phyloP scores from a whole-genome alignment of 2,113 vertebrate genomes.

The Perccottus glenii region DNA sequence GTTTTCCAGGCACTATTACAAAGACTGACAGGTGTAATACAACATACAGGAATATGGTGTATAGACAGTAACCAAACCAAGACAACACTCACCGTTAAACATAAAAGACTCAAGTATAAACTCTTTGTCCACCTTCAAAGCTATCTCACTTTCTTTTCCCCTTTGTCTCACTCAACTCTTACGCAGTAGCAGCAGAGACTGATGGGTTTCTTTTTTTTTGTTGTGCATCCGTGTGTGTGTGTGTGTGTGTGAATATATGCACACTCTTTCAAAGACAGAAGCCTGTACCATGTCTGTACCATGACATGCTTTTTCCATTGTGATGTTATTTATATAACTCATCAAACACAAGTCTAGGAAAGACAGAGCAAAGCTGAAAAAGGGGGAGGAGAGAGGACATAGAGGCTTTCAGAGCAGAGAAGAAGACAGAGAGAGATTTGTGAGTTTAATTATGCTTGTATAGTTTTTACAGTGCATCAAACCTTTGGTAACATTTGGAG shows the following conservation, averaged over 20 bases:
- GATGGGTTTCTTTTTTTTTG: conserved; percentile 27
- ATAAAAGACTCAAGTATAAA: neutral
- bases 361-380: conserved; percentile 54
- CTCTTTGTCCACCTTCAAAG: neutral
- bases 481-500: conserved; percentile 60
- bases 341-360: conserved; percentile 69
- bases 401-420: conserved; percentile 39
- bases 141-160: neutral
- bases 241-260: conserved; percentile 14
- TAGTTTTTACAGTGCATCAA: conserved; percentile 65
- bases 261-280: conserved; percentile 52
- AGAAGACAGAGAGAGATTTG: conserved; percentile 60
- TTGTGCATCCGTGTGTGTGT: conserved; percentile 12
- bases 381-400: conserved; percentile 9
- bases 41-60: too few species aligned
- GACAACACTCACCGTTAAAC: neutral
- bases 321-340: conserved; percentile 77
- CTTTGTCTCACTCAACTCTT: conserved; percentile 37
- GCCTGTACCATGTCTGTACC: conserved; percentile 74
- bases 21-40: neutral
- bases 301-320: conserved; percentile 79
- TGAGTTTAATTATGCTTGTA: conserved; percentile 72
- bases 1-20: neutral
- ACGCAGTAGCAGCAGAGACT: neutral
- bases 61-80: neutral